These are phyloP conservation scores for Ciconia stormi DNA, from an alignment of 2,113 vertebrate genomes.

Conservation along the genomic window DNA sequence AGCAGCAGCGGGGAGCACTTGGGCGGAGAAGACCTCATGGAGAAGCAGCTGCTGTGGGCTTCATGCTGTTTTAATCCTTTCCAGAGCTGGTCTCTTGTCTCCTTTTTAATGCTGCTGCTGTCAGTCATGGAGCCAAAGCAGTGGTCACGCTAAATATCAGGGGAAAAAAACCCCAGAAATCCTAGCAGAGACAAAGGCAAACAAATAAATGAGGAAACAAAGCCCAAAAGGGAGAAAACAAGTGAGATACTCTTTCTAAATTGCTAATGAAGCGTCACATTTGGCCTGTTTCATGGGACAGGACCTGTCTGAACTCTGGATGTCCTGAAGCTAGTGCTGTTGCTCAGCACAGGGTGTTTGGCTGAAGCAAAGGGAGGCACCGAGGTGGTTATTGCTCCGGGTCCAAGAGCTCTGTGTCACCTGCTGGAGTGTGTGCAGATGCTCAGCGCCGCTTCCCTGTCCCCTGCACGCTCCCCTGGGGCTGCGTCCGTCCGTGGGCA, in stretches of 20 bases:
- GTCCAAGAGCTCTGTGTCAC: not conserved
- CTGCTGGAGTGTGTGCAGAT: rapidly evolving
- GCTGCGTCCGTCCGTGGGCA: not conserved
- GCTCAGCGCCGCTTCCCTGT: rapidly evolving
- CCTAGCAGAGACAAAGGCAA: not conserved
- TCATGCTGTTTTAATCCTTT: slow-evolving; percentile 40
- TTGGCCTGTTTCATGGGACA: not conserved
- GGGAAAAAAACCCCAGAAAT: not conserved
- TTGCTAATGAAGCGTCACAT: not conserved
- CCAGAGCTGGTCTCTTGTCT: not conserved
- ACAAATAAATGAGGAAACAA: not conserved
- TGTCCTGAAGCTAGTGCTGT: not conserved
- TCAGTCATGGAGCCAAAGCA: not conserved
- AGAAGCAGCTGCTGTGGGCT: not conserved
- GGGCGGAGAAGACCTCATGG: not conserved
- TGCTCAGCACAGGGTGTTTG: not conserved
- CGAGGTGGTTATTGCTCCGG: rapidly evolving
- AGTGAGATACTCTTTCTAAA: not conserved
- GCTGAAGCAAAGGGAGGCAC: not conserved
- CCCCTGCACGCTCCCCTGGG: not conserved
- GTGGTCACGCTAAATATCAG: not conserved
- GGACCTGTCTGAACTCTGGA: not conserved
- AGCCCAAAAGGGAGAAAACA: not conserved
- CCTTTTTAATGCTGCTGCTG: not conserved
- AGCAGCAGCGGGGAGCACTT: not conserved